Base-by-base conservation (phyloP, 2,888 invertebrate genomes). In the Micropterix aruncella region DNA sequence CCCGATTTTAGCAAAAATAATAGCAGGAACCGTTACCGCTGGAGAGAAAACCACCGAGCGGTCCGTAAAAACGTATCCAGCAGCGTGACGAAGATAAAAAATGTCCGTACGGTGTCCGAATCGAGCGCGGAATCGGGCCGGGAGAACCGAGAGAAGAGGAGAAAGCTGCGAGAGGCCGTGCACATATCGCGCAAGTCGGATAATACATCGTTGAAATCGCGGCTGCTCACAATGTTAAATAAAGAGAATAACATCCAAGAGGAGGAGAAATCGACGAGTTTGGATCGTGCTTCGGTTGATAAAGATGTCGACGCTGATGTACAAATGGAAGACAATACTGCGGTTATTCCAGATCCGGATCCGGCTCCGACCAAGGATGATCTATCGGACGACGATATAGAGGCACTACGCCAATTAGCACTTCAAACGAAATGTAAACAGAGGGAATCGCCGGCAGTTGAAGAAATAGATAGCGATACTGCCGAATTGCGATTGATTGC, bases 401-500 rank as follows among this genome's bases (percentile, higher is more conserved):
- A 70, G 56, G 47, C 61, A 48, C 57, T 71, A 19, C 55, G 72
- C 49, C 61, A 69, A 51, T 57, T 64, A 57, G 73, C 70, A 27
- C 57, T 71, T 1, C 62, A 68, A 59, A 70, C 70, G 1, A 70
- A 70, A 56, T 49, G 55, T 48, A 42, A 50, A 3, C 66, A 67
- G 55, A 16, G 47, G 15, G 58, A 58, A 52, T 44, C 46, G 45
- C 45, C 45, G 47, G 54, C 54, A 18, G 65, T 65, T 40, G 70
- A 73, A 47, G 73, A 74, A 48, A 72, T 71, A 53, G 77, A 79
- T 50, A 74, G 70, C 55, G 80, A 81, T 54, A 74, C 79, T 48
- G 61, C 74, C 43, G 70, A 79, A 52, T 59, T 82, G 41, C 64
- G 82, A 51, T 60, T 79, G 51, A 79, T 77, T 50, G 82, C 81